phyloP scores from a whole-genome alignment of 30 jellyfish, hydroid and myxozoan species.

The Cassiopea xamachana region DNA sequence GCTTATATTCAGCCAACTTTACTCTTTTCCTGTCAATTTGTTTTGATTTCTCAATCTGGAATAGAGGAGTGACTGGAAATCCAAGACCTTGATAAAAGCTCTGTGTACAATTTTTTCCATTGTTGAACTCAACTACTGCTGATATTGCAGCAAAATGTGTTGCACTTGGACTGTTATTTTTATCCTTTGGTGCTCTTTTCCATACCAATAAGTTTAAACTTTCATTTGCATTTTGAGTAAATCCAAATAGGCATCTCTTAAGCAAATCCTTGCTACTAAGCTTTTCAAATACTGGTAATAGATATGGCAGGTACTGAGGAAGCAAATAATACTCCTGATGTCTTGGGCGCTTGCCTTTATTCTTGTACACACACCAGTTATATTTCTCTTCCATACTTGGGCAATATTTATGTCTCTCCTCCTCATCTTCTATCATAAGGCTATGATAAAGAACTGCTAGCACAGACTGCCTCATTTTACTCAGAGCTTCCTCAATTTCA shows the following conservation, averaged over 20 bases:
- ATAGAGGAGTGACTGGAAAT: neutral
- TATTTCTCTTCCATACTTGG: slow-evolving; percentile 25
- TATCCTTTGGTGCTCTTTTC: slow-evolving; percentile 19
- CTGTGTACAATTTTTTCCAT: neutral
- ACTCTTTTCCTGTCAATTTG: slow-evolving; percentile 8
- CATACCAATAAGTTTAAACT: slow-evolving; percentile 22
- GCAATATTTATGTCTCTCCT: slow-evolving; percentile 29
- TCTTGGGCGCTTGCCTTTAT: neutral
- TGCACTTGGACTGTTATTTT: slow-evolving; percentile 1
- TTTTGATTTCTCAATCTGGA: neutral
- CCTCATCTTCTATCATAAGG: slow-evolving; percentile 3
- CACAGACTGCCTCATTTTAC: slow-evolving; percentile 24
- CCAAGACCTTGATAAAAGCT: slow-evolving; percentile 1
- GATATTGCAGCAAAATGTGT: slow-evolving; percentile 21
- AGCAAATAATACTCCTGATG: slow-evolving; percentile 16
- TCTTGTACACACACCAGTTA: slow-evolving; percentile 50
- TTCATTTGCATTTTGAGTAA: slow-evolving; percentile 16
- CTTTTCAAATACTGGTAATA: slow-evolving; percentile 15
- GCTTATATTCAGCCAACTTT: neutral
- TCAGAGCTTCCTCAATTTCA: slow-evolving; percentile 13
- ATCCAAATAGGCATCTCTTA: slow-evolving; percentile 9
- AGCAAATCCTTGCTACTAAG: slow-evolving; percentile 11
- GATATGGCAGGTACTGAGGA: slow-evolving; percentile 7
- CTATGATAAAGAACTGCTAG: slow-evolving; percentile 36
- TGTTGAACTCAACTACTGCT: slow-evolving; percentile 6